These are phyloP conservation scores for Muscicapa adusta DNA, from an alignment of 2,113 vertebrate species.

Conservation along the genomic window DNA sequence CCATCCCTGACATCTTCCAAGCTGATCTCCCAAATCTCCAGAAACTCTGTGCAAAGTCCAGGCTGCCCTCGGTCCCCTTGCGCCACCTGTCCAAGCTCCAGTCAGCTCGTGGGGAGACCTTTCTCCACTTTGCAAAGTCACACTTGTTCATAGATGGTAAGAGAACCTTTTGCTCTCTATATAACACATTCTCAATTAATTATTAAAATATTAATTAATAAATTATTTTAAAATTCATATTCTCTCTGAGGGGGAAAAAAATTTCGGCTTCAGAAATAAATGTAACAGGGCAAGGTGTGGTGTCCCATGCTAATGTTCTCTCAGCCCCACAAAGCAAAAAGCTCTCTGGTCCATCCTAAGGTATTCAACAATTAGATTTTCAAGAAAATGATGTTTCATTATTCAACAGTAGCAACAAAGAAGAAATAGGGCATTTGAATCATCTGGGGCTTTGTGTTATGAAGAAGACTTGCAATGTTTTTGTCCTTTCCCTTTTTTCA, in stretches of 20 bases:
- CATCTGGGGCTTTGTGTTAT: not conserved
- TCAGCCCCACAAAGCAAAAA: not conserved
- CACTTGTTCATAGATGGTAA: slow-evolving; percentile 83
- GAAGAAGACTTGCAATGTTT: not conserved
- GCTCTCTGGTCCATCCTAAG: not conserved
- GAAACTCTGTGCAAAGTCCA: slow-evolving; percentile 73
- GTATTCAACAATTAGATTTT: not conserved
- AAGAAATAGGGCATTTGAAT: not conserved
- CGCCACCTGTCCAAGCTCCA: slow-evolving; percentile 68
- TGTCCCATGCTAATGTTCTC: not conserved
- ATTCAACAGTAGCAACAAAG: not conserved
- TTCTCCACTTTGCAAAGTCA: slow-evolving; percentile 88
- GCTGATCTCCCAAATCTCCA: slow-evolving; percentile 73
- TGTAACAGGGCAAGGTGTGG: not conserved
- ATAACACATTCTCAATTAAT: not conserved
- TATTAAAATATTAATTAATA: not conserved
- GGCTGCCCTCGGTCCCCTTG: slow-evolving; percentile 33
- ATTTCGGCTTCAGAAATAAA: not conserved
- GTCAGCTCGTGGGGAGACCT: slow-evolving; percentile 77
- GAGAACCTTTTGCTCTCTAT: not conserved
- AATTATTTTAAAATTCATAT: not conserved
- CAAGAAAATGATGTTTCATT: not conserved
- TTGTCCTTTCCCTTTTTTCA: not conserved
- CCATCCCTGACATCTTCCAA: slow-evolving; percentile 75
- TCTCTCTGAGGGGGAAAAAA: not conserved